Evolutionary conservation across 2,113 vertebrate species (phyloP).

Genomic region (Tupaia chinensis): DNA sequence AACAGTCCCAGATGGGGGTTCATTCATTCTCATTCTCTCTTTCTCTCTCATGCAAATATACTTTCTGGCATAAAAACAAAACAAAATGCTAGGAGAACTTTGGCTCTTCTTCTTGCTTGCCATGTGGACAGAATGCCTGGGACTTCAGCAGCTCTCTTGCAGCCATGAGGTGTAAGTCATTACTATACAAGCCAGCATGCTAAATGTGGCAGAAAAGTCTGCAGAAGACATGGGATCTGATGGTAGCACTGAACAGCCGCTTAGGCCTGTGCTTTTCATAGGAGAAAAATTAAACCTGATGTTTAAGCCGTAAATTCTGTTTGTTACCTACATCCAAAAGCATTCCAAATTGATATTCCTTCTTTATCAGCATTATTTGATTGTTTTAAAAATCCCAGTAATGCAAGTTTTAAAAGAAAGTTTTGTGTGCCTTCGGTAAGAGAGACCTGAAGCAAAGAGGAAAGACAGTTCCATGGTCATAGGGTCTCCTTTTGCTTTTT

Average conservation of each 20-base stretch:
- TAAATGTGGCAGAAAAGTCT: not conserved
- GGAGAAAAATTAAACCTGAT: constrained; percentile 9
- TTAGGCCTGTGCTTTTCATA: not conserved
- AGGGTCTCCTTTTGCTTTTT: not conserved
- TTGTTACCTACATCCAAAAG: constrained; percentile 1
- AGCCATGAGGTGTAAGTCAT: not conserved
- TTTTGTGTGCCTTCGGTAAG: not conserved
- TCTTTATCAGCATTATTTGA: not conserved
- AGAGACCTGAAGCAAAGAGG: not conserved
- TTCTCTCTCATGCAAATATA: too few species aligned
- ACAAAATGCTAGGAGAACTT: not conserved
- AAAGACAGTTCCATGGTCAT: not conserved
- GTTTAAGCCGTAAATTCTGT: not conserved
- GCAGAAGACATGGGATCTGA: not conserved
- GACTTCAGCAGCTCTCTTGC: not conserved
- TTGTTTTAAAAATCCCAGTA: not conserved
- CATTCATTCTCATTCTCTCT: too few species aligned
- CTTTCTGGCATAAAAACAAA: not conserved
- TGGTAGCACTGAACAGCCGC: not conserved
- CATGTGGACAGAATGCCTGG: not conserved
- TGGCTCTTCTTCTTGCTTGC: not conserved
- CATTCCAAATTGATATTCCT: not conserved
- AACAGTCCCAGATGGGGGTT: too few species aligned
- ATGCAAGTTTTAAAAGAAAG: constrained; percentile 17
- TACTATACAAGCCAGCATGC: not conserved